These are phyloP conservation scores for Geothlypis trichas DNA, from an alignment of 2,113 vertebrate genomes.

Conservation along the genomic window DNA sequence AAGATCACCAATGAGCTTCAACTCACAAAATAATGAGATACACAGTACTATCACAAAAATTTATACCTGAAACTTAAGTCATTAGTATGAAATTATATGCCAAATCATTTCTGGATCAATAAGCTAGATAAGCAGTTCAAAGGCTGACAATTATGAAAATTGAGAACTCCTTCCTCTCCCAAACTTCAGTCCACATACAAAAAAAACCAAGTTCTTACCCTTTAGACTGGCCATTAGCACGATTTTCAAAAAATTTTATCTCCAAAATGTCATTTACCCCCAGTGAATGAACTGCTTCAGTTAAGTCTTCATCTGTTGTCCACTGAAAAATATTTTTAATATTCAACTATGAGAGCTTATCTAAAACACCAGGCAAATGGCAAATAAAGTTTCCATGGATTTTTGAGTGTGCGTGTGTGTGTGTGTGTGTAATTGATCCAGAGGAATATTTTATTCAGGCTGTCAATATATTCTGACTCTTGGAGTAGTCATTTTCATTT, in stretches of 20 bases:
- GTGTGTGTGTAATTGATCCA: background rate
- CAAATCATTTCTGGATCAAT: background rate
- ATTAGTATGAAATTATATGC: background rate
- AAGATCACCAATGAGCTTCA: background rate
- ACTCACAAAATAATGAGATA: background rate
- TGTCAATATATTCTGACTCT: background rate
- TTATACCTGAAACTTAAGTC: background rate
- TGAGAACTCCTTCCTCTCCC: background rate
- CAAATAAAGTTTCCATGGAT: background rate
- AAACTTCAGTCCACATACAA: background rate
- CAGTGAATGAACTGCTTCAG: slow-evolving; percentile 94
- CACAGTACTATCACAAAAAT: background rate
- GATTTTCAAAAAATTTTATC: slow-evolving; percentile 99
- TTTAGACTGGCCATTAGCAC: slow-evolving; percentile 98
- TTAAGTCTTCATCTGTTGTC: slow-evolving; percentile 99
- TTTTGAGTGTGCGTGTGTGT: background rate
- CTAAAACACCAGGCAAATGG: background rate
- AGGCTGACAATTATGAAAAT: background rate
- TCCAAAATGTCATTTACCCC: slow-evolving; percentile 97
- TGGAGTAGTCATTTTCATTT: background rate
- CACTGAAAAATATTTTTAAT: slow-evolving; percentile 81
- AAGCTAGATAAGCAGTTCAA: background rate
- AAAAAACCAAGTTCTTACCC: slow-evolving; percentile 81
- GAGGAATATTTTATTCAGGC: background rate
- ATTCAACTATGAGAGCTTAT: slow-evolving; percentile 35